Evolutionary conservation across 2,888 invertebrate species (phyloP), one percentile per base, ranked within the genome.

Genomic region (Tyria jacobaeae): DNA sequence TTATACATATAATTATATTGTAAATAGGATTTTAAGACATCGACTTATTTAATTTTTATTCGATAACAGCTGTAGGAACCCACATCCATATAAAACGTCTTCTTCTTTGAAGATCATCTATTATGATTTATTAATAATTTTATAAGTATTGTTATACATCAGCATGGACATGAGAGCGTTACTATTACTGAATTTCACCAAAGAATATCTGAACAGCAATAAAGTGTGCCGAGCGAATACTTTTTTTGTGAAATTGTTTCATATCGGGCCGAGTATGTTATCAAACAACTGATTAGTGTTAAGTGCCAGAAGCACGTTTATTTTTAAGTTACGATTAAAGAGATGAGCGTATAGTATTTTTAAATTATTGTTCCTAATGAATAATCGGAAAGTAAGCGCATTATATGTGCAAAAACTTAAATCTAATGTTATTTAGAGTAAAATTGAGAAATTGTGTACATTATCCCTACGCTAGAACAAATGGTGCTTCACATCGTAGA

Each of bases 391-490:
- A 86, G 82, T 89, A 87, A 88, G 87, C 83, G 83, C 88, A 83
- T 86, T 60, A 75, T 66, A 83, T 84, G 86, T 84, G 91, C 89
- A 85, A 80, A 84, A 87, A 86, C 80, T 82, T 91, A 89, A 88
- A 85, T 89, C 83, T 92, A 91, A 89, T 89, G 84, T 86, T 85
- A 86, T 80, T 88, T 89, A 91, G 90, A 90, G 78, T 92, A 90
- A 90, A 89, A 86, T 87, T 84, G 88, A 86, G 83, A 89, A 91
- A 90, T 86, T 83, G 87, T 94, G 94, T 94, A 94, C 92, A 94
- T 94, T 92, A 85, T 89, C 93, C 94, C 89, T 92, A 93, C 91
- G 93, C 94, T 93, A 92, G 93, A 94, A 92, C 93, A 92, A 91
- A 93, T 94, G 94, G 94, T 94, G 94, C 94, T 93, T 93, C 91